Conservation (phyloP, 2,113 vertebrate species). For the Oryzias javanicus region DNA sequence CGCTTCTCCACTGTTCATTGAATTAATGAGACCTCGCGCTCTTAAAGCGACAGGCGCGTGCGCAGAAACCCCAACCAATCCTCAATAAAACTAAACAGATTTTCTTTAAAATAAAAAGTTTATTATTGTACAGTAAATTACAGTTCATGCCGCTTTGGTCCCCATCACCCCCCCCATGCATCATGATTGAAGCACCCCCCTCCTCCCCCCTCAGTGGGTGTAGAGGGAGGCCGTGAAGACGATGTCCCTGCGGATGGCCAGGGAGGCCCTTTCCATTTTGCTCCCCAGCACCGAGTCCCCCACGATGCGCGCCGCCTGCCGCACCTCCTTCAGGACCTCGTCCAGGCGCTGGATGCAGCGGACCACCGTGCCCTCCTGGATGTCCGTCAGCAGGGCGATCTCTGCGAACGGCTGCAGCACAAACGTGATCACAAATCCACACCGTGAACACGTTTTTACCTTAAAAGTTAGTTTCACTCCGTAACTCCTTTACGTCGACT, state of each 20-base stretch:
- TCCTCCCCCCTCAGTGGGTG: constrained; percentile 79
- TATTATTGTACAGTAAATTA: constrained; percentile 73
- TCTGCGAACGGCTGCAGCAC: constrained; percentile 83
- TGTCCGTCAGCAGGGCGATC: constrained; percentile 85
- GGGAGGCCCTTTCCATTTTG: constrained; percentile 89
- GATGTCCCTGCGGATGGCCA: constrained; percentile 88
- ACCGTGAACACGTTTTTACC: too few relatives aligned
- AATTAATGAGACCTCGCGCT: constrained; percentile 71
- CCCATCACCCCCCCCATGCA: constrained; percentile 1
- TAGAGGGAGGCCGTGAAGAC: constrained; percentile 93
- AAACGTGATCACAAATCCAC: too few relatives aligned
- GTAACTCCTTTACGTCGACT: too few relatives aligned
- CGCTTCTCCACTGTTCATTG: constrained; percentile 67
- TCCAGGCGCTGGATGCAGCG: constrained; percentile 92
- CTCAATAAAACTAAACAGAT: too few relatives aligned
- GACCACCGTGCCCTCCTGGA: constrained; percentile 90
- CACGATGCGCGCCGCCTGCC: constrained; percentile 86
- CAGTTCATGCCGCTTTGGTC: constrained; percentile 27
- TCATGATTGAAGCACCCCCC: background rate
- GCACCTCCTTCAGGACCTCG: constrained; percentile 88
- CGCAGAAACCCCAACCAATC: constrained; percentile 1
- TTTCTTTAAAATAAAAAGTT: constrained; percentile 24
- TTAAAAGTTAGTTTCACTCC: too few relatives aligned
- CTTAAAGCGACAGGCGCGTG: constrained; percentile 75
- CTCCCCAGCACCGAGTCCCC: constrained; percentile 89